Percentiles rank a stretch among this genome's conserved stretches.
phyloP scores from a whole-genome alignment of 2,888 invertebrate species.

The Ametastegia equiseti region DNA sequence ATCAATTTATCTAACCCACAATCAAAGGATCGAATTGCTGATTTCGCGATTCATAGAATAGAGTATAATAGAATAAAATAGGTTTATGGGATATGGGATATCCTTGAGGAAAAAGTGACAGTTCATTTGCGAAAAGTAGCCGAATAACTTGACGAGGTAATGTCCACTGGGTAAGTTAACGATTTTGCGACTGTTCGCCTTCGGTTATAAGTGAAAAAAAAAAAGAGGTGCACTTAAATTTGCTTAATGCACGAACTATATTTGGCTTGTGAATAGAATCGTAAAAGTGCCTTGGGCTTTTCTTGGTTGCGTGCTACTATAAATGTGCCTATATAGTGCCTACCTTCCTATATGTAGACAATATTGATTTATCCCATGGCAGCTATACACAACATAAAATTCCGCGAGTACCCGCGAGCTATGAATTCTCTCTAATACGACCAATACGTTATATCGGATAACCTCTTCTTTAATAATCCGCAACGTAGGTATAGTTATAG shows the following conservation, averaged over 20 bases:
- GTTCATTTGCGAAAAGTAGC: not conserved
- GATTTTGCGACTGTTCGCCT: too few species aligned
- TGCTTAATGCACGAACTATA: not conserved
- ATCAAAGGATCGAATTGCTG: not conserved
- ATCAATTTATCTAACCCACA: not conserved
- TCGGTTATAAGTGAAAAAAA: too few species aligned
- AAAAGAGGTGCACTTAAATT: not conserved
- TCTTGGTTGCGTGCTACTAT: not conserved
- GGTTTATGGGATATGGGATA: not conserved
- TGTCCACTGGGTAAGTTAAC: too few species aligned
- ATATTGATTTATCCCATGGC: conserved; percentile 13
- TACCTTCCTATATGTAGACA: not conserved
- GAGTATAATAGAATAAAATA: not conserved
- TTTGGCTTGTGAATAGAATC: not conserved
- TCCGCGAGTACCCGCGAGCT: not conserved
- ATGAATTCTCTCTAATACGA: conserved; percentile 36
- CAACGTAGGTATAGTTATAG: too few species aligned
- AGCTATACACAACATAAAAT: conserved; percentile 16
- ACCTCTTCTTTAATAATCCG: conserved; percentile 28
- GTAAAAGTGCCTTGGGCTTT: not conserved
- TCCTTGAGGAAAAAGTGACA: not conserved
- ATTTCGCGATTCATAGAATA: not conserved
- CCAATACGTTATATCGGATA: conserved; percentile 26
- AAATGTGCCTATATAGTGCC: not conserved
- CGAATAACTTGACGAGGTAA: not conserved